Percentiles rank a stretch among this genome's conserved stretches.
These are phyloP conservation scores for Pogonus chalceus DNA, from an alignment of 1,140 invertebrate genomes.

Conservation along the genomic window DNA sequence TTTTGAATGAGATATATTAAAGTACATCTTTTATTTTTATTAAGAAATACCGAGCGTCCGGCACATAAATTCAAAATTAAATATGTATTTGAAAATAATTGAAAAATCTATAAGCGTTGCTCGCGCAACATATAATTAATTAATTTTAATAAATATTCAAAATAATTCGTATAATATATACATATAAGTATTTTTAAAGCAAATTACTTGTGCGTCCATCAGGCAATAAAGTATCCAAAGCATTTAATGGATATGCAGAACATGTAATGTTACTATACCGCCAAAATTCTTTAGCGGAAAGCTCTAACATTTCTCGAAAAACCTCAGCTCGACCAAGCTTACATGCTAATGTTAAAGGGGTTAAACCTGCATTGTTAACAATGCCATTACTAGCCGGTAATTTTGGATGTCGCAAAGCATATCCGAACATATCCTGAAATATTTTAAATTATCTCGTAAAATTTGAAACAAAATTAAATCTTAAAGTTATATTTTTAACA, in stretches of 20 bases:
- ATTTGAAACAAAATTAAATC: neutral
- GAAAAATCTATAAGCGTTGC: neutral
- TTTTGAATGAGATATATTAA: too few species aligned
- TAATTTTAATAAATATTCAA: neutral
- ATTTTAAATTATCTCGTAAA: neutral
- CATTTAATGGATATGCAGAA: constrained; percentile 92
- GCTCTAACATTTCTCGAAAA: constrained; percentile 95
- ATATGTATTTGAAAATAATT: neutral
- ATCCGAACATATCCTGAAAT: constrained; percentile 92
- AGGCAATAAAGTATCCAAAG: constrained; percentile 87
- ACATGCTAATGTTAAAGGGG: constrained; percentile 90
- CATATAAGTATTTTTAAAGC: neutral
- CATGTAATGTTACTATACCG: constrained; percentile 98
- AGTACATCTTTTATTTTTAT: too few species aligned
- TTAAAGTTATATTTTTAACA: neutral
- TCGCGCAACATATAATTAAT: neutral
- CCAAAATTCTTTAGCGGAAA: constrained; percentile 95
- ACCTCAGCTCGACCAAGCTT: constrained; percentile 83
- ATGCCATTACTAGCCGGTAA: constrained; percentile 85
- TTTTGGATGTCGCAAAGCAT: constrained; percentile 89
- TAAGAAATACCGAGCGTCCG: too few species aligned
- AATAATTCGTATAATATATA: neutral
- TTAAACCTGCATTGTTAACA: constrained; percentile 79
- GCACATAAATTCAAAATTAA: neutral
- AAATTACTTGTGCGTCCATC: constrained; percentile 86